Base-by-base conservation (phyloP, 2,888 invertebrate species). In the Scaptomyza flava region DNA sequence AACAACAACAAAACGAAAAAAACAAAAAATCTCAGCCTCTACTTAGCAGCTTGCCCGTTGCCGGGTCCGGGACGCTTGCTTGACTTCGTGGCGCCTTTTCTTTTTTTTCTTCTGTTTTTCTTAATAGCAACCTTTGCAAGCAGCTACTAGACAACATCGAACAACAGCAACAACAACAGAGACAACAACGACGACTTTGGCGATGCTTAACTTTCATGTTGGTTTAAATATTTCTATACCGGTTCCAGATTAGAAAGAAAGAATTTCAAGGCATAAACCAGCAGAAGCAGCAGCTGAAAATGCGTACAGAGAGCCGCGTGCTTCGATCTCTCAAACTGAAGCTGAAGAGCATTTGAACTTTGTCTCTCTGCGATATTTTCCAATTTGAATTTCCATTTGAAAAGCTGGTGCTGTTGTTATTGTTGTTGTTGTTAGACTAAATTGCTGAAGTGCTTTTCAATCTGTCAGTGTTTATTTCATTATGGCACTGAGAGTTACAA, bases 181-280 rank as follows among this genome's bases (percentile, higher is more conserved):
- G 17, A 31, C 46, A 12, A 36, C 69, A 31, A 46, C 52, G 34
- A 42, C 41, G 52, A 36, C 72, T 62, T 73, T 62, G 63, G 54
- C 66, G 58, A 56, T 73, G 73, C 69, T 81, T 75, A 72, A 85
- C 88, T 84, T 84, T 87, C 86, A 87, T 85, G 85, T 75, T 83
- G 83, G 62, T 70, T 79, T 68, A 72, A 81, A 85, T 83, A 72
- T 84, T 82, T 87, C 72, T 73, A 85, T 87, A 84, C 83, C 83
- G 83, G 83, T 84, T 84, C 80, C 86, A 72, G 86, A 85, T 87
- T 87, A 84, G 83, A 87, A 81, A 84, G 81, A 82, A 82, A 87
- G 85, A 82, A 82, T 82, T 84, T 71, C 79, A 52, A 72, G 76
- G 84, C 81, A 85, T 74, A 71, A 81, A 77, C 48, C 80, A 80